Percentiles rank a stretch among this genome's conserved stretches.
These are phyloP conservation scores for Tiliacea aurago DNA, from an alignment of 2,888 invertebrate genomes.

Conservation along the genomic window DNA sequence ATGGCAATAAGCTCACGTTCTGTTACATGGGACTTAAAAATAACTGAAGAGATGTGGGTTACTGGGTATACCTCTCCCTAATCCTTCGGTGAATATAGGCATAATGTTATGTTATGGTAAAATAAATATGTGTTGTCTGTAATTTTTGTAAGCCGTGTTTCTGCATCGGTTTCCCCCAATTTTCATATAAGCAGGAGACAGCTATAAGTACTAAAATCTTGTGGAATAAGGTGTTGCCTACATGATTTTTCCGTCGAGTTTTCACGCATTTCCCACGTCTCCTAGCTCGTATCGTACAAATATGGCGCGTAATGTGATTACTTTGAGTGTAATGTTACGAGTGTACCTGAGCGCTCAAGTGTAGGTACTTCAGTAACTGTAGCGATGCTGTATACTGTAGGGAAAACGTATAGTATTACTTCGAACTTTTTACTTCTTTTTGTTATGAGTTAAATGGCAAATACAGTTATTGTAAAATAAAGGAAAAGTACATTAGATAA, in stretches of 20 bases:
- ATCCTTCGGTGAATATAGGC: no score
- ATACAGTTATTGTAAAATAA: no score
- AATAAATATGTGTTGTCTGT: neutral
- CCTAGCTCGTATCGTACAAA: conserved; percentile 5
- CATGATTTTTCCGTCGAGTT: conserved; percentile 34
- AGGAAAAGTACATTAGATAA: no score
- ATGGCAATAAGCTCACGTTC: no score
- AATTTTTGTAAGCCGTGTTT: neutral
- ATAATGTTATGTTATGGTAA: no score
- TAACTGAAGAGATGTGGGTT: no score
- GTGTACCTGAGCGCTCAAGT: conserved; percentile 37
- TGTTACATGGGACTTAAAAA: neutral
- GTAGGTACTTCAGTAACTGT: conserved; percentile 45
- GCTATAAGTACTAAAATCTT: conserved; percentile 10
- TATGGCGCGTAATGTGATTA: conserved; percentile 49
- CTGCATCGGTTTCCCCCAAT: neutral
- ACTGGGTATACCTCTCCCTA: neutral
- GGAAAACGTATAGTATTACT: conserved; percentile 2
- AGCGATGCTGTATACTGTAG: no score
- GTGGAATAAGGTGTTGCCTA: neutral
- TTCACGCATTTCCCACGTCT: conserved; percentile 17
- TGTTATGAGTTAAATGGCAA: no score
- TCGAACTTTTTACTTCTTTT: neutral
- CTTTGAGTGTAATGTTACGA: conserved; percentile 51
- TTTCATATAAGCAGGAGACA: neutral